Percentiles rank a stretch among this genome's conserved stretches.
Conservation (phyloP, 1,140 invertebrate genomes). For the Temnothorax curvispinosus region DNA sequence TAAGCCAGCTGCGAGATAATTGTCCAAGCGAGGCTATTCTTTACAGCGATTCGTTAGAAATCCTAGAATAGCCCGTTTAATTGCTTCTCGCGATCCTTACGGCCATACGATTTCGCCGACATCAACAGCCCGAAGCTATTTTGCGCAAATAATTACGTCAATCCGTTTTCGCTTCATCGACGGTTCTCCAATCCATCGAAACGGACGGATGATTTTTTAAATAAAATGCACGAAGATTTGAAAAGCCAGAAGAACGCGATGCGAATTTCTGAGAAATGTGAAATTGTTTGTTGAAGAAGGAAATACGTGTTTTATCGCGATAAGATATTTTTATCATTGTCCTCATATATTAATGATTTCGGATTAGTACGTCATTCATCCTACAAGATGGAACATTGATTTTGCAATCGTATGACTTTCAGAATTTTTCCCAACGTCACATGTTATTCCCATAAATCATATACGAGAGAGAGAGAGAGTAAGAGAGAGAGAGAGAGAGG, state of each 20-base stretch:
- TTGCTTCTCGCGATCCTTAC: neutral
- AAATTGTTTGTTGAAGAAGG: neutral
- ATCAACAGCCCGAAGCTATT: neutral
- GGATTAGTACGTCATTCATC: neutral
- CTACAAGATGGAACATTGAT: neutral
- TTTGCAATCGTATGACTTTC: constrained; percentile 5
- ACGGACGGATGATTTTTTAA: neutral
- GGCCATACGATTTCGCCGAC: neutral
- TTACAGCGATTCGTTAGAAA: constrained; percentile 15
- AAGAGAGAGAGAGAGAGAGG: neutral
- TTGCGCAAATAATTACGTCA: constrained; percentile 27
- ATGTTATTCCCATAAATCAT: neutral
- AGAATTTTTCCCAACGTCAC: neutral
- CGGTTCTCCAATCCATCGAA: neutral
- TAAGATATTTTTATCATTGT: constrained; percentile 25
- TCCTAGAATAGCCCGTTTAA: constrained; percentile 15
- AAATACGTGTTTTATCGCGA: constrained; percentile 1
- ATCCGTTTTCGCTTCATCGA: neutral
- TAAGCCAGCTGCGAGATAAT: constrained; percentile 21
- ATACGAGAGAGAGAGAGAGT: neutral
- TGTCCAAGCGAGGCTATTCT: neutral
- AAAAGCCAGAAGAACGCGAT: neutral
- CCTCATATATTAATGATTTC: constrained; percentile 4
- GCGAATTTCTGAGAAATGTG: neutral
- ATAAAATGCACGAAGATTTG: neutral